Base-by-base conservation (phyloP, 2,797 vertebrate species). In the Acanthurus tractus region DNA sequence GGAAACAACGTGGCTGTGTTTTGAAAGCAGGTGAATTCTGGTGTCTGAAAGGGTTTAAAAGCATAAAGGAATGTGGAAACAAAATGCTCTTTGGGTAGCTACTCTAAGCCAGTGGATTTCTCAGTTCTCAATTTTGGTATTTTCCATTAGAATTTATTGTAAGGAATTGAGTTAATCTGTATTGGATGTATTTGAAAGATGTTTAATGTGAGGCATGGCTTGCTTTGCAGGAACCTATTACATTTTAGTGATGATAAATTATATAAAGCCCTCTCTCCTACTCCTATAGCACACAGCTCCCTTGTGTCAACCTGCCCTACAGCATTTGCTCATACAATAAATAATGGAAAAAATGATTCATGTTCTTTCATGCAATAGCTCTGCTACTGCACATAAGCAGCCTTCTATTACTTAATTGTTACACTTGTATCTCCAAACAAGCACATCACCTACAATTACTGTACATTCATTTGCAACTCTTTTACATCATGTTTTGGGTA, bases 1-100 rank as follows among this genome's bases (percentile, higher is more conserved):
- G 63, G 69, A 77, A 91, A 85, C 70, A 71, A 76, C 68, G 77
- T 55, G 68, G 40, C 53, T 64, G 76, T 76, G 69, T 79, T 88
- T 79, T 73, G 55, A 78, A 77, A 86, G 75, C 63, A 74, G 73
- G 73, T 72, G 79, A 70, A 64, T 45, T 64, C 54, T 78, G 42
- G 0, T 15, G 18, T 83, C 79, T 34, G 23, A 58, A 70, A 70
- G 46, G 48, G 50, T 49, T 50, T 65, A 20, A 69, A 83, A 76
- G 53, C 46, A 68, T 62, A 45, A n/a, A 73, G 49, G 23, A 64
- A 22, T 29, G 52, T 23, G 23, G 59, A 77, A 56, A 74, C 15
- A 69, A 58, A 68, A 58, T 23, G 20, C 23, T 46, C 40, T 65
- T 38, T 25, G 56, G 46, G 40, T 29, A 63, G 58, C 50, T 42